phyloP scores from a whole-genome alignment of 2,888 invertebrate species.

The Drosophila nigritarsus region DNA sequence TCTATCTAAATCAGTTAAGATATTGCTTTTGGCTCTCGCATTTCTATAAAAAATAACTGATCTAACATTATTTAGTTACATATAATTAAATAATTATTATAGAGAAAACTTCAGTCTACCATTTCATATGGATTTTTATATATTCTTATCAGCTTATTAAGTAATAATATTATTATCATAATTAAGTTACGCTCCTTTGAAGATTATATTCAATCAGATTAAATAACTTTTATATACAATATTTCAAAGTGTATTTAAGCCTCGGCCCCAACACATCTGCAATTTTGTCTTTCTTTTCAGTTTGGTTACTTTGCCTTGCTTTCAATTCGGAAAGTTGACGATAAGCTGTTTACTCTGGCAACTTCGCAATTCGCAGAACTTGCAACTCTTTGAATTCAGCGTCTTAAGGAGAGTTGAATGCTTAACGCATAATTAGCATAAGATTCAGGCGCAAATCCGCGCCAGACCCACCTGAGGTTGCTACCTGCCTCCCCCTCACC shows the following conservation, averaged over 20 bases:
- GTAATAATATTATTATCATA: not conserved
- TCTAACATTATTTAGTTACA: not conserved
- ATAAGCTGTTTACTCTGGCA: constrained; percentile 48
- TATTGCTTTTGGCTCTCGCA: not conserved
- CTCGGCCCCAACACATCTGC: not conserved
- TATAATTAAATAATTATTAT: not conserved
- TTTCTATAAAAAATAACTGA: not conserved
- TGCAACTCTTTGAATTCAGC: constrained; percentile 52
- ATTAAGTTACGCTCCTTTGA: not conserved
- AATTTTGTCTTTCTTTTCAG: not conserved
- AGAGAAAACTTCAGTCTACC: accelerated
- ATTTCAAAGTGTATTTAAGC: constrained; percentile 7
- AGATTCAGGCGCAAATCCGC: constrained; percentile 65
- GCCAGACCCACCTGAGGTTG: constrained; percentile 15
- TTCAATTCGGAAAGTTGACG: constrained; percentile 40
- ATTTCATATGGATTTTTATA: not conserved
- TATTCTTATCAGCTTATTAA: not conserved
- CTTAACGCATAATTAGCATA: constrained; percentile 76
- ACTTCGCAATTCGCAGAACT: constrained; percentile 14
- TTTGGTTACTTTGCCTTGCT: constrained; percentile 9
- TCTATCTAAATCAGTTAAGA: not conserved
- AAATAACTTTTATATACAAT: not conserved
- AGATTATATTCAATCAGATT: not conserved
- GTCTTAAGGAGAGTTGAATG: constrained; percentile 63
- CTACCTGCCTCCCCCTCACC: not conserved